Conservation (phyloP, 2,113 vertebrate species). For the Muntiacus muntjak region DNA sequence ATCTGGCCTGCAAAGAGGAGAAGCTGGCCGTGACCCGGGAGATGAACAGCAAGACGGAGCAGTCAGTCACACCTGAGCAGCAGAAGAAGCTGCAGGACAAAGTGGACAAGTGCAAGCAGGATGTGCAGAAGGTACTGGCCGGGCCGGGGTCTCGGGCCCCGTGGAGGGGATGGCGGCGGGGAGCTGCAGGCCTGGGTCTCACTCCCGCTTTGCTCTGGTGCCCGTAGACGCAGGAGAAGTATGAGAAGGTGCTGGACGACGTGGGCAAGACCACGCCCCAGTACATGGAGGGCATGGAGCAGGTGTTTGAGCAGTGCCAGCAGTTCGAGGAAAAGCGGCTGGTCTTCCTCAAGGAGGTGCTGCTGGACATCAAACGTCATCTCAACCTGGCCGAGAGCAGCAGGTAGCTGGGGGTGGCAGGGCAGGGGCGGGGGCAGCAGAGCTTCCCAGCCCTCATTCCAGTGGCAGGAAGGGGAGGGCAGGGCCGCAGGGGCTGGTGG, state of each 20-base stretch:
- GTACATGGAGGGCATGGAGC: conserved; percentile 98
- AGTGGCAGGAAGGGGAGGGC: not conserved
- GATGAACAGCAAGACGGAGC: conserved; percentile 94
- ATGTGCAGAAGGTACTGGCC: conserved; percentile 88
- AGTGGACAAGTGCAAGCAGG: conserved; percentile 97
- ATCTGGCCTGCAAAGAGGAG: conserved; percentile 98
- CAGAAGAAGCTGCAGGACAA: conserved; percentile 99
- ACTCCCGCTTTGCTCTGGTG: not conserved
- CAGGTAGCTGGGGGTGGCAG: conserved; percentile 79
- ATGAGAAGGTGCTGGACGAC: conserved; percentile 96
- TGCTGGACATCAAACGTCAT: conserved; percentile 97
- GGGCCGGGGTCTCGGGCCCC: not conserved
- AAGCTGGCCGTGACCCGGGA: conserved; percentile 92
- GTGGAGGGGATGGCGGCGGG: not conserved
- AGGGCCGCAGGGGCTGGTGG: not conserved
- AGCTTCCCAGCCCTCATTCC: not conserved
- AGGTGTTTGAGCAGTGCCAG: conserved; percentile 98
- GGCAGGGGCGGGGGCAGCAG: not conserved
- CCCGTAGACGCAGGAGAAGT: conserved; percentile 94
- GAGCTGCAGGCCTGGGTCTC: not conserved
- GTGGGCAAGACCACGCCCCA: conserved; percentile 92
- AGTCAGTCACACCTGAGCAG: conserved; percentile 92
- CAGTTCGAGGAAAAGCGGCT: conserved; percentile 97
- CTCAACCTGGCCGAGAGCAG: conserved; percentile 95
- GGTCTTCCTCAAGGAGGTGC: conserved; percentile 95